Conservation (phyloP, 2,113 vertebrate genomes). For the Garra rufa region DNA sequence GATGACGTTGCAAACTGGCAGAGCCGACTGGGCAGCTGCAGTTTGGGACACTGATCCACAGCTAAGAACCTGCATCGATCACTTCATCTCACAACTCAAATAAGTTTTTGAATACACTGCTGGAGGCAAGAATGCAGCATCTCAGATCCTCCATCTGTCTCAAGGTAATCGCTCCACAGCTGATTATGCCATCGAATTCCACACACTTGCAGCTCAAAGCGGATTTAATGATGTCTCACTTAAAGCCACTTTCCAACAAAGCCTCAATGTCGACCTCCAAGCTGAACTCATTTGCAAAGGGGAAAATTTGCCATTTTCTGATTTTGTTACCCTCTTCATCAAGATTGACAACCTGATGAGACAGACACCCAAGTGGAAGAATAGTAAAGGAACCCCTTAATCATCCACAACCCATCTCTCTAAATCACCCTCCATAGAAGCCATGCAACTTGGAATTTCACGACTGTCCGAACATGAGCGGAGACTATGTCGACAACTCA, state of each 20-base stretch:
- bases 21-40: background rate
- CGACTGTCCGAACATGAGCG: too few species aligned
- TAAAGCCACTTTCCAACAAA: background rate
- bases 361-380: too few species aligned
- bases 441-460: too few species aligned
- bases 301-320: too few species aligned
- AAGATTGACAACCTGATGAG: too few species aligned
- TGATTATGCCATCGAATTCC: background rate
- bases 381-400: rapidly evolving
- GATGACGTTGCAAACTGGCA: background rate
- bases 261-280: background rate
- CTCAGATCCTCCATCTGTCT: background rate
- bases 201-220: too few species aligned
- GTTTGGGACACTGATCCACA: background rate
- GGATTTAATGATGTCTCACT: background rate
- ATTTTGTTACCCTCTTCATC: too few species aligned
- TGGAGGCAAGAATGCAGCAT: background rate
- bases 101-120: background rate
- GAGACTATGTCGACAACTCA: too few species aligned
- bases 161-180: background rate
- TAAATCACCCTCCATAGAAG: too few species aligned
- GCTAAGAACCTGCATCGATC: background rate
- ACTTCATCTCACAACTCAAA: background rate
- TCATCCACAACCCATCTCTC: too few species aligned
- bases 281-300: background rate